These are phyloP conservation scores for Chauna torquata DNA, from an alignment of 2,113 vertebrate genomes.

Conservation along the genomic window DNA sequence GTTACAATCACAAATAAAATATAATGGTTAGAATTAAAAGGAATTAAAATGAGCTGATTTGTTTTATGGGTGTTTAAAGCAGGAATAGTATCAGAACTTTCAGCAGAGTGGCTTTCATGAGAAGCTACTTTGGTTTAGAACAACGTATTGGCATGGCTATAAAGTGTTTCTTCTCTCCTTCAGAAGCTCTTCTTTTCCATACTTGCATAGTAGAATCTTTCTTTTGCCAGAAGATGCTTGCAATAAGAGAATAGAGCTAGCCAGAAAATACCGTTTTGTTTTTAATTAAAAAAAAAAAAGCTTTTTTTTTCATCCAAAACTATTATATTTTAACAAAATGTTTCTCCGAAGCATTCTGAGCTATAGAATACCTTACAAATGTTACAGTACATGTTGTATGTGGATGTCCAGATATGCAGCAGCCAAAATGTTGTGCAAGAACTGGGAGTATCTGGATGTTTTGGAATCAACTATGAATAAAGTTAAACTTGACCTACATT, in stretches of 20 bases:
- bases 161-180: neutral
- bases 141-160: neutral
- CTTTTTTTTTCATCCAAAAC: fast-evolving
- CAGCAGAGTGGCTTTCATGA: neutral
- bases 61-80: neutral
- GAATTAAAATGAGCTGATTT: neutral
- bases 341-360: neutral
- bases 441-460: neutral
- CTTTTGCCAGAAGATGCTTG: neutral
- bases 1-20: neutral
- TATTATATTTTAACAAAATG: neutral
- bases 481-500: neutral
- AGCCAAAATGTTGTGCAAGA: neutral
- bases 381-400: neutral
- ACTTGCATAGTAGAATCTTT: neutral
- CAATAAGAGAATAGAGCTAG: neutral
- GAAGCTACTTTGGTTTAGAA: neutral
- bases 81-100: neutral
- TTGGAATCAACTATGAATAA: neutral
- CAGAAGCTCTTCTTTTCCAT: neutral
- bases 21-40: neutral
- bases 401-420: neutral
- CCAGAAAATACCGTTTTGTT: neutral
- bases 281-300: neutral
- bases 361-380: neutral